Conservation (phyloP, 1,140 invertebrate species). For the Drosophila sp. region DNA sequence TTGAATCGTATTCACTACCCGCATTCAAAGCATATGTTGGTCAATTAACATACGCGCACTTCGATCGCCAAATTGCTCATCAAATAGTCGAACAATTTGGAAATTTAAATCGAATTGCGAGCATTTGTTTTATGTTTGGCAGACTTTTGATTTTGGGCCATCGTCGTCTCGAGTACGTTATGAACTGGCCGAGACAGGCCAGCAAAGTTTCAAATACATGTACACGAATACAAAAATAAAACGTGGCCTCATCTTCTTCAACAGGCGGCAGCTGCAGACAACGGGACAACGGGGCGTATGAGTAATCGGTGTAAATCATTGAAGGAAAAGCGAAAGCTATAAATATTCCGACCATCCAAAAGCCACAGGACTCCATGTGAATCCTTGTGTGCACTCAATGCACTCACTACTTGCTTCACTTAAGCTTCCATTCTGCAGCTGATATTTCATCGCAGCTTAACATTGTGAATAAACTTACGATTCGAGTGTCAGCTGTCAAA, state of each 20-base stretch:
- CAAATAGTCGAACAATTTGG: constrained; percentile 37
- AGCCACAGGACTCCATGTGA: neutral
- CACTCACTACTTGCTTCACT: constrained; percentile 30
- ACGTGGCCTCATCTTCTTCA: constrained; percentile 23
- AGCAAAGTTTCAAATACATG: constrained; percentile 7
- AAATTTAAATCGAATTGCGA: constrained; percentile 31
- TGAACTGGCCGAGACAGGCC: constrained; percentile 16
- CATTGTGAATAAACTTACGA: neutral
- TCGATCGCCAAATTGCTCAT: constrained; percentile 60
- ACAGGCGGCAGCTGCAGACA: neutral
- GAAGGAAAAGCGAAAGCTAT: constrained; percentile 11
- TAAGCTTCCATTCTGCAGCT: constrained; percentile 37
- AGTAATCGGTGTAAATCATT: constrained; percentile 20
- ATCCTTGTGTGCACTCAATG: constrained; percentile 29
- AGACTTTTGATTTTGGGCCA: constrained; percentile 14
- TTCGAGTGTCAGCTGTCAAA: constrained; percentile 37
- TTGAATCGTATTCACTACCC: neutral
- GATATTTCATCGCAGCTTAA: constrained; percentile 23
- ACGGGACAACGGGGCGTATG: constrained; percentile 11
- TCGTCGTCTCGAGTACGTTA: constrained; percentile 1
- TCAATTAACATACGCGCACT: constrained; percentile 72
- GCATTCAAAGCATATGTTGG: constrained; percentile 61
- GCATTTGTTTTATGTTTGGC: constrained; percentile 34
- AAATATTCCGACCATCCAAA: neutral
- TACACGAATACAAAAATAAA: constrained; percentile 22